Evolutionary conservation across 2,113 vertebrate species (phyloP).

Genomic region (Hydropotes inermis): DNA sequence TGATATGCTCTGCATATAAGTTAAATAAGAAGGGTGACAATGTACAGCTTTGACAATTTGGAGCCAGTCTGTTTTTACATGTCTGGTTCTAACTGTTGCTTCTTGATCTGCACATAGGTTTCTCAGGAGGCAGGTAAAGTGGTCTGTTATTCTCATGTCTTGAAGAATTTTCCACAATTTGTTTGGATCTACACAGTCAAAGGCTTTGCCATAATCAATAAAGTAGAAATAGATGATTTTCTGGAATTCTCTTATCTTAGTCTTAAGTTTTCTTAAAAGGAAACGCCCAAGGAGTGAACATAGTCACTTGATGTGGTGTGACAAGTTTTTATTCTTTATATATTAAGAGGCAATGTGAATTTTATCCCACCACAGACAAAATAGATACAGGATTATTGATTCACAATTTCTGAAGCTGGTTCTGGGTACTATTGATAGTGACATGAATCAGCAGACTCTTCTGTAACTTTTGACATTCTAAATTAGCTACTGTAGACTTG

Average conservation of each 20-base stretch:
- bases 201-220: not conserved
- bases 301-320: not conserved
- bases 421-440: not conserved
- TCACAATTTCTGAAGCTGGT: not conserved
- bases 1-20: not conserved
- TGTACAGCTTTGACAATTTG: not conserved
- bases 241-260: not conserved
- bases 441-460: not conserved
- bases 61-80: not conserved
- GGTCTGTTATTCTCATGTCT: not conserved
- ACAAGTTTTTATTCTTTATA: not conserved
- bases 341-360: not conserved
- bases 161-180: not conserved
- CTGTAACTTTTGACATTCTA: not conserved
- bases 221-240: not conserved
- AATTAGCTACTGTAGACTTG: not conserved
- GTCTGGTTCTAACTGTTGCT: not conserved
- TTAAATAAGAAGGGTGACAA: not conserved
- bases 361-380: not conserved
- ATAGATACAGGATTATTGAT: not conserved
- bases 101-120: not conserved
- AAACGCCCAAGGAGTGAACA: not conserved
- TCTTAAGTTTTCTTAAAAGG: not conserved
- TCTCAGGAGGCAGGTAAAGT: not conserved
- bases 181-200: not conserved